A percentile compares a stretch with the other conserved stretches of the same genome.
These are phyloP conservation scores for Scalopus aquaticus DNA, from an alignment of 2,113 vertebrate genomes.

Conservation along the genomic window DNA sequence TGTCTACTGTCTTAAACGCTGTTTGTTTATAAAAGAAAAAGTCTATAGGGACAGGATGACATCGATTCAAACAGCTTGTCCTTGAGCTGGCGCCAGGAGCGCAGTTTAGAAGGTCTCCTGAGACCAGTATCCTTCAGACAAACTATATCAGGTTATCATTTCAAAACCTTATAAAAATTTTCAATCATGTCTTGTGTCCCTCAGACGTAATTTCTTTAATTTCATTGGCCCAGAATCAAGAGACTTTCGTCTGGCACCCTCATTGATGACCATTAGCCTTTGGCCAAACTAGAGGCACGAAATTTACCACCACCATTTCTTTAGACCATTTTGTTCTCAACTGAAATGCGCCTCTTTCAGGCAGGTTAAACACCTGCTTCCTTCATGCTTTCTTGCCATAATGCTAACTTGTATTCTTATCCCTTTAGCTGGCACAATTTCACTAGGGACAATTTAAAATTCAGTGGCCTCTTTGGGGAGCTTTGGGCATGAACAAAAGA, in stretches of 20 bases:
- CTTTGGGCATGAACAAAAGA: not conserved
- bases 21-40: not conserved
- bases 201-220: conserved; percentile 12
- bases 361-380: conserved; percentile 8
- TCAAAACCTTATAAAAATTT: conserved; percentile 39
- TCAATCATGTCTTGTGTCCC: not conserved
- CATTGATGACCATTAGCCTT: not conserved
- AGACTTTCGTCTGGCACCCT: not conserved
- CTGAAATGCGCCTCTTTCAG: conserved; percentile 1
- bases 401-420: not conserved
- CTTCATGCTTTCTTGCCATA: conserved; percentile 9
- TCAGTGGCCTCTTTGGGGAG: not conserved
- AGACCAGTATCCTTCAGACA: not conserved
- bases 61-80: not conserved
- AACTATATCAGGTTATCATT: conserved; percentile 6
- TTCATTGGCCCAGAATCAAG: not conserved
- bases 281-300: not conserved
- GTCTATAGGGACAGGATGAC: not conserved
- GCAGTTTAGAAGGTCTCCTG: not conserved
- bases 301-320: not conserved
- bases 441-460: conserved; percentile 2
- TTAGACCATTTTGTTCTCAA: not conserved
- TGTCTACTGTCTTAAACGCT: not conserved
- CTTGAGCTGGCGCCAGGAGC: not conserved
- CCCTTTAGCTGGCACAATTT: not conserved